These are phyloP conservation scores for Lycodopsis pacificus DNA, from an alignment of 2,797 vertebrate species.

Conservation along the genomic window DNA sequence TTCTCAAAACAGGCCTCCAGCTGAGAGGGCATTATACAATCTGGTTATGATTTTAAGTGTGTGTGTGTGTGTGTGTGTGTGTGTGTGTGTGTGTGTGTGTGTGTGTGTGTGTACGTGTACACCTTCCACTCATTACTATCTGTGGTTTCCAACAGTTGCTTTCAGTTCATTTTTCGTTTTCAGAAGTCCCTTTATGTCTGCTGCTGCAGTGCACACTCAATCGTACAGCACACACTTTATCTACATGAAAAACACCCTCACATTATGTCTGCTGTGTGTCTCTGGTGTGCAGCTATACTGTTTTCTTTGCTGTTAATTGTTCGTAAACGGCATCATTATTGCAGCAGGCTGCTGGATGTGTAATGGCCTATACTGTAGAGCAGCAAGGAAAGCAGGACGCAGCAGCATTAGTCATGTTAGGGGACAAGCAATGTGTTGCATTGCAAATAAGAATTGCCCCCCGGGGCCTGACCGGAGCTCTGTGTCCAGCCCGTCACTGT, in stretches of 20 bases:
- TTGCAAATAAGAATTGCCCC: conserved; percentile 22
- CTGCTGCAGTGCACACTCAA: background rate
- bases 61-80: conserved; percentile 10
- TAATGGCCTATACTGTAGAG: conserved; percentile 18
- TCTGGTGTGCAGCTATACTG: background rate
- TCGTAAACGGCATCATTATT: conserved; percentile 2
- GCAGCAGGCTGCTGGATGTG: conserved; percentile 27
- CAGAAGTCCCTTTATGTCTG: background rate
- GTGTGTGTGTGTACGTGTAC: background rate
- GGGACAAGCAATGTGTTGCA: conserved; percentile 14
- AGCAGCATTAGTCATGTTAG: conserved; percentile 29
- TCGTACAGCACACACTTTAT: background rate
- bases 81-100: conserved; percentile 21
- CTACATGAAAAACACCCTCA: background rate
- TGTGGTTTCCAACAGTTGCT: conserved; percentile 16
- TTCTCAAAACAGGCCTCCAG: conserved; percentile 31
- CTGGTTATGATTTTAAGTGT: conserved; percentile 9
- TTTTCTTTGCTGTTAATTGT: conserved; percentile 16
- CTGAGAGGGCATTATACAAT: conserved; percentile 18
- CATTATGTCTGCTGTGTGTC: background rate
- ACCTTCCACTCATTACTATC: conserved; percentile 4
- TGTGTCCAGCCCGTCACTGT: conserved; percentile 12
- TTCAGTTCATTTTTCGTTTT: conserved; percentile 13
- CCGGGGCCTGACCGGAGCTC: conserved; percentile 19
- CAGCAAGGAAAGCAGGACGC: conserved; percentile 25